phyloP scores from a whole-genome alignment of 2,113 vertebrate species.

The Apistogramma diplotaenia region DNA sequence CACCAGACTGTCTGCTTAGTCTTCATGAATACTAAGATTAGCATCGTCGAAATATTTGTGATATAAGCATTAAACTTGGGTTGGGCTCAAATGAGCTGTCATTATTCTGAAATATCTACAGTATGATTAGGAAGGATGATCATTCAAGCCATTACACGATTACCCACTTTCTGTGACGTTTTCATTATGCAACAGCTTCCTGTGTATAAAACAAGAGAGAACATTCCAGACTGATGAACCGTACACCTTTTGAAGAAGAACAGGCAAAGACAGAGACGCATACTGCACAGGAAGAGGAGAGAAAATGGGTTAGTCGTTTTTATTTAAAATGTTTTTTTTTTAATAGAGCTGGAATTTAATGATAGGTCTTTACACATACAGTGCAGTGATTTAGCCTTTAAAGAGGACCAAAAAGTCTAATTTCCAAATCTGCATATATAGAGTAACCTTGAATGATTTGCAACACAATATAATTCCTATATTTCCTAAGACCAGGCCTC shows the following conservation, averaged over 20 bases:
- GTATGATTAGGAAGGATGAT: neutral
- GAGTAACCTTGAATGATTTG: neutral
- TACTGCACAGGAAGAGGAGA: neutral
- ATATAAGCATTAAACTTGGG: neutral
- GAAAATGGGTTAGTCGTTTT: neutral
- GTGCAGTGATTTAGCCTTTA: neutral
- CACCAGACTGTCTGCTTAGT: neutral
- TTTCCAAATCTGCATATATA: neutral
- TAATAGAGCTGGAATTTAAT: no score
- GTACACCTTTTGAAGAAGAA: neutral
- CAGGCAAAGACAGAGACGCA: neutral
- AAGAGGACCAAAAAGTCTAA: neutral
- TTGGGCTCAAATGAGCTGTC: neutral
- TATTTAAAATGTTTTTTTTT: neutral
- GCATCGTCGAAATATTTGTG: neutral
- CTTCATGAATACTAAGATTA: neutral
- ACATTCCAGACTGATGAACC: neutral
- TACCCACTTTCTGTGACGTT: neutral
- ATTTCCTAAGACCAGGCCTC: accelerated
- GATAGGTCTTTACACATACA: neutral
- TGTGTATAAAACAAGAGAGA: neutral
- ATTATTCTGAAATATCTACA: neutral
- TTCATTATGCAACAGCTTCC: conserved; percentile 4
- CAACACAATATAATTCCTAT: neutral
- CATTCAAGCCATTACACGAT: neutral